Conservation (phyloP, 2,888 invertebrate species). For the Autographa pulchrina region DNA sequence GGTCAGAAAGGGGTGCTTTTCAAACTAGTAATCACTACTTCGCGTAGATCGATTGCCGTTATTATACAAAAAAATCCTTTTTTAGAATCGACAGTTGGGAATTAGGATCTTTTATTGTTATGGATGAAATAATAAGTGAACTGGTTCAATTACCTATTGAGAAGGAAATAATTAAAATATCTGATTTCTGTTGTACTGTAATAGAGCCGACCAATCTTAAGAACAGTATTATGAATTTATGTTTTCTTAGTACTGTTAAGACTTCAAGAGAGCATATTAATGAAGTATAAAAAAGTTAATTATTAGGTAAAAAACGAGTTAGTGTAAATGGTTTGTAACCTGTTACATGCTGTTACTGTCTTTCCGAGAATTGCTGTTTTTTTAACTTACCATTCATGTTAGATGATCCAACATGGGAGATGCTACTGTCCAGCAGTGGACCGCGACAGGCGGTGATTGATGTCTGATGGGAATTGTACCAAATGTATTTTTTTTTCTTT, state of each 20-base stretch:
- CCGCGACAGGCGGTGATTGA: no score
- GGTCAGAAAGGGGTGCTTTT: constrained; percentile 89
- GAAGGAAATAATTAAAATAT: constrained; percentile 69
- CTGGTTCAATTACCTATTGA: constrained; percentile 63
- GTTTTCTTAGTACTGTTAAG: neutral
- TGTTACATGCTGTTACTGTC: no score
- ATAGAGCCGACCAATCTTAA: neutral
- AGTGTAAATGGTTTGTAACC: no score
- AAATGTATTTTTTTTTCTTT: no score
- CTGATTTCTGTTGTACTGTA: constrained; percentile 41
- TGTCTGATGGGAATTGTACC: no score
- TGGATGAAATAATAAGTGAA: constrained; percentile 74
- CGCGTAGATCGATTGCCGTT: constrained; percentile 88
- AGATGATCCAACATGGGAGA: no score
- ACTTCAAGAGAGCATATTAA: no score
- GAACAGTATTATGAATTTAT: neutral
- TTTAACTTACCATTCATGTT: no score
- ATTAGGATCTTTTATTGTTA: constrained; percentile 78
- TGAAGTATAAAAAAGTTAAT: no score
- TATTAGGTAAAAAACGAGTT: no score
- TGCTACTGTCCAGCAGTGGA: no score
- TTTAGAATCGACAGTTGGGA: constrained; percentile 80
- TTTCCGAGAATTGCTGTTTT: no score
- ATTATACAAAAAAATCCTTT: constrained; percentile 84
- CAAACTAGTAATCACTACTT: constrained; percentile 88